phyloP scores from a whole-genome alignment of 2,113 vertebrate species.

The Heterotis niloticus region DNA sequence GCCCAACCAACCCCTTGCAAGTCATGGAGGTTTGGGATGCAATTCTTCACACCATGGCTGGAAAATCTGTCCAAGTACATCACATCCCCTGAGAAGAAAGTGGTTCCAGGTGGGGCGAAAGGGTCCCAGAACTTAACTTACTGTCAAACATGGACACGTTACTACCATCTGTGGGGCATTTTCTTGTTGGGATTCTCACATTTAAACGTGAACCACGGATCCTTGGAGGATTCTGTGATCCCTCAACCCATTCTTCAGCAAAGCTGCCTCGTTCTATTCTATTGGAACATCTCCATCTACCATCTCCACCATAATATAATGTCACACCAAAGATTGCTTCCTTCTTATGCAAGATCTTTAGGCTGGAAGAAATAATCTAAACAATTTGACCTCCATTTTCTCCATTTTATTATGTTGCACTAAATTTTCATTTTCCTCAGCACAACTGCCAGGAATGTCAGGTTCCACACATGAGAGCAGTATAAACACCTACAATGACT shows the following conservation, averaged over 20 bases:
- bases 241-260: background rate
- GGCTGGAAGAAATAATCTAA: background rate
- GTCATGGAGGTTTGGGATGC: background rate
- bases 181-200: background rate
- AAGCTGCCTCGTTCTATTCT: background rate
- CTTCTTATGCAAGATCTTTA: too few species aligned
- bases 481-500: background rate
- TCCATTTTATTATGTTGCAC: background rate
- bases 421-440: constrained; percentile 3
- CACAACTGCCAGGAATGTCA: background rate
- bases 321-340: too few species aligned
- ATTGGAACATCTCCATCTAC: background rate
- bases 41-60: constrained; percentile 25
- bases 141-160: background rate
- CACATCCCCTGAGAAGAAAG: constrained; percentile 17
- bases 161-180: too few species aligned
- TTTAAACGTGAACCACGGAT: too few species aligned
- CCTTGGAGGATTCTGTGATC: background rate
- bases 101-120: constrained; percentile 5
- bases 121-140: background rate
- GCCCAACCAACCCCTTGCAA: background rate
- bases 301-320: too few species aligned
- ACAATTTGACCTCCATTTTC: background rate
- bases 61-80: constrained; percentile 4
- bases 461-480: background rate